These are phyloP conservation scores for Anticlea derivata DNA, from an alignment of 2,888 invertebrate genomes.

Conservation along the genomic window DNA sequence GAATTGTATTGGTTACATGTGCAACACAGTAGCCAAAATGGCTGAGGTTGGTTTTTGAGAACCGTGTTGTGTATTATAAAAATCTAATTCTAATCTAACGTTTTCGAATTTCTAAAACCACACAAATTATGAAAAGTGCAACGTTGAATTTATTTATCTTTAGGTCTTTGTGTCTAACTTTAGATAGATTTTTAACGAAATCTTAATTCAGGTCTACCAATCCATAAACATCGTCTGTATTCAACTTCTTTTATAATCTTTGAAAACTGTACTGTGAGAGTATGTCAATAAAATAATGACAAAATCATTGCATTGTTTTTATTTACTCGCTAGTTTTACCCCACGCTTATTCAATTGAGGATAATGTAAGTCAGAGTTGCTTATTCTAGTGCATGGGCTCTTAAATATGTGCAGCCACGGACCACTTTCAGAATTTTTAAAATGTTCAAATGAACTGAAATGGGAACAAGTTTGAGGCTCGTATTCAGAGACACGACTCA, in stretches of 20 bases:
- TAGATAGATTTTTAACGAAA: slow-evolving; percentile 56
- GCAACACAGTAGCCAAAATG: slow-evolving; percentile 4
- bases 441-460: no score
- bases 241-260: slow-evolving; percentile 60
- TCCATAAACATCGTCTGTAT: slow-evolving; percentile 47
- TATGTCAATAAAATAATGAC: slow-evolving; percentile 70
- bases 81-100: slow-evolving; percentile 14
- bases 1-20: slow-evolving; percentile 20
- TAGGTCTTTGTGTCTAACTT: slow-evolving; percentile 37
- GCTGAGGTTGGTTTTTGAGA: slow-evolving; percentile 11
- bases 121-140: slow-evolving; percentile 31
- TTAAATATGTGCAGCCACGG: no score
- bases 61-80: not conserved
- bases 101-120: slow-evolving; percentile 16
- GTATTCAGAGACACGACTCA: no score
- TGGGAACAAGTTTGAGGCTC: no score
- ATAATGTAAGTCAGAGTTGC: no score
- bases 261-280: slow-evolving; percentile 65
- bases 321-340: no score
- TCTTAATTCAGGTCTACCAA: slow-evolving; percentile 42
- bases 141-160: slow-evolving; percentile 39
- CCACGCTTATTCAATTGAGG: no score
- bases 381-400: no score
- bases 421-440: no score
- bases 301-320: slow-evolving; percentile 14